phyloP scores from a whole-genome alignment of 2,113 vertebrate genomes.

The Erythrocercus mccallii region DNA sequence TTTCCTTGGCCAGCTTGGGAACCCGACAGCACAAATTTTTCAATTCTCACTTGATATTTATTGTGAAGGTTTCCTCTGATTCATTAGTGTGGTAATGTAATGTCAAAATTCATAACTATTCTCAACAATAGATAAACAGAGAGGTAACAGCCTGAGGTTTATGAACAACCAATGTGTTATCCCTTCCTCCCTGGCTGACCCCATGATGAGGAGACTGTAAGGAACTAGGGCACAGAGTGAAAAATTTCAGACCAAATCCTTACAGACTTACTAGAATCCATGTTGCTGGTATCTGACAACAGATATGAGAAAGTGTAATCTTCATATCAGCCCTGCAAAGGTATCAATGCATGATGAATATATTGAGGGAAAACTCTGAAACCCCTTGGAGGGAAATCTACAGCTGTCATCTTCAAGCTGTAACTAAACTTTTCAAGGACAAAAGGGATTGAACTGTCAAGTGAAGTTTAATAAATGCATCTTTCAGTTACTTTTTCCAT shows the following conservation, averaged over 20 bases:
- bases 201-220: not conserved
- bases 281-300: not conserved
- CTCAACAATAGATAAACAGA: not conserved
- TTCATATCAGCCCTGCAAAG: not conserved
- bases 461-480: not conserved
- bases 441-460: not conserved
- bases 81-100: not conserved
- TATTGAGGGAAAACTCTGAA: not conserved
- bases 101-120: not conserved
- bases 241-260: not conserved
- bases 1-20: not conserved
- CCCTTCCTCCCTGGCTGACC: not conserved
- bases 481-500: not conserved
- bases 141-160: accelerated
- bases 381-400: not conserved
- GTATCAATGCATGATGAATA: not conserved
- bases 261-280: not conserved
- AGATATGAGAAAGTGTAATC: not conserved
- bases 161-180: accelerated
- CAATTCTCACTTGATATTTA: not conserved
- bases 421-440: not conserved
- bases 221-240: not conserved
- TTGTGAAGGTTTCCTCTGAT: not conserved
- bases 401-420: not conserved
- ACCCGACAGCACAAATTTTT: not conserved